These are phyloP conservation scores for Zaprionus ghesquierei DNA, from an alignment of 1,140 invertebrate genomes.

Conservation along the genomic window DNA sequence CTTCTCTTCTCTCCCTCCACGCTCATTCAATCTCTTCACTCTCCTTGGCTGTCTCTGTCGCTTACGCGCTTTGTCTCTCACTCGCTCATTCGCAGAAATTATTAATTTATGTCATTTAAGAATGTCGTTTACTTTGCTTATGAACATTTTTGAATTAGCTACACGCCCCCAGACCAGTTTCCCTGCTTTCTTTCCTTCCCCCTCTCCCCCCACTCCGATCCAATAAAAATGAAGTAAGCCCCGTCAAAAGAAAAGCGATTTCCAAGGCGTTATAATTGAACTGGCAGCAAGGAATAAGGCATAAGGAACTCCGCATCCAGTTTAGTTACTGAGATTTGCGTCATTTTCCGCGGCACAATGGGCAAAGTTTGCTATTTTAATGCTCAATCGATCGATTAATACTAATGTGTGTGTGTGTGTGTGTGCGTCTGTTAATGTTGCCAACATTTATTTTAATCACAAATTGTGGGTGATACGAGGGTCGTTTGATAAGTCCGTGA, in stretches of 20 bases:
- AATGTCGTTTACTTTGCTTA: constrained; percentile 63
- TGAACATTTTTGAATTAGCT: constrained; percentile 69
- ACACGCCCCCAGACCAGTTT: not conserved
- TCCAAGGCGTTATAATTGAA: constrained; percentile 63
- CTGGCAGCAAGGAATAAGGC: constrained; percentile 10
- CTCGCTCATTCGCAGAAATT: constrained; percentile 50
- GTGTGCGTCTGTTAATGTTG: no score
- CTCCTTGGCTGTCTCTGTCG: not conserved
- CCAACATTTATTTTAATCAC: not conserved
- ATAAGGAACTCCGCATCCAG: constrained; percentile 15
- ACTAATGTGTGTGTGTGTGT: not conserved
- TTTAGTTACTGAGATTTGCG: constrained; percentile 28
- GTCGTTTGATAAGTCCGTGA: no score
- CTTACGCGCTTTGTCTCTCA: constrained; percentile 2
- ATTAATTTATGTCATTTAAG: constrained; percentile 75
- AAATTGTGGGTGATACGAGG: not conserved
- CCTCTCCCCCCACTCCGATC: not conserved
- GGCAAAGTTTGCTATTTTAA: constrained; percentile 7
- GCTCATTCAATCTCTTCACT: not conserved
- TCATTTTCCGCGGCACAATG: constrained; percentile 33
- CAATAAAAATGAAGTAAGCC: constrained; percentile 42
- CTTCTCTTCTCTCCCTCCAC: not conserved
- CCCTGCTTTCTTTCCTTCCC: not conserved
- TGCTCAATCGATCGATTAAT: not conserved
- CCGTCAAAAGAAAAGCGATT: constrained; percentile 52